Evolutionary conservation across 1,140 invertebrate genomes (phyloP), one percentile per base, ranked within the genome.

Genomic region (Drosophila ogumai): DNA sequence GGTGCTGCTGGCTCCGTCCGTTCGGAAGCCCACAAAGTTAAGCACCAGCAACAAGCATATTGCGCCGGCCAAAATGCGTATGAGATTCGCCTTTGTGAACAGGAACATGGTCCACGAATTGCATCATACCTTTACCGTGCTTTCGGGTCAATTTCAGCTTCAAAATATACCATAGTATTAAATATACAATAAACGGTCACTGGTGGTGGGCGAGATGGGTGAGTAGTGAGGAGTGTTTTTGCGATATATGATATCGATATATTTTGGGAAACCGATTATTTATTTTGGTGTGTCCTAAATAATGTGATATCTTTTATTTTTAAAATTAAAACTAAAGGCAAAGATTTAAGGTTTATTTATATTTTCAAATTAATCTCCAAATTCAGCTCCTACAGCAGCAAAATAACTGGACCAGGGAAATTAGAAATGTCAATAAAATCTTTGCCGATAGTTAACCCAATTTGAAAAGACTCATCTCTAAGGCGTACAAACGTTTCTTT

Each of bases 21-120:
- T 65, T 15, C 77, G 47, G 60, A 73, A 56, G 76, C 50, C 85
- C 85, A 85, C 32, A 91, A 91, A 91, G 55, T 88, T 91, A 65
- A 91, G 47, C 71, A 91, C 69, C 50, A 90, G 61, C 75, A 91
- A 75, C 54, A 91, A 59, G 77, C 67, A 85, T 56, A 90, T 82
- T 68, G 85, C 65, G 46, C 63, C 69, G 68, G 56, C 81, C 67
- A 85, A 49, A 40, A 85, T 80, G 67, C 81, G 84, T 63, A 91
- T 66, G 64, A 88, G 68, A 85, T 91, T 91, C 58, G 81, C 72
- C 57, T 82, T 91, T 74, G 88, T 91, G 63, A 79, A 71, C 44
- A 88, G 64, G 57, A 55, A 63, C 84, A 91, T 91, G 73, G 78
- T 91, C 85, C 77, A 56, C 46, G 32, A 65, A 73, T 78, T 79